Evolutionary conservation across 2,888 invertebrate species (phyloP), one percentile per base, ranked within the genome.

Genomic region (Harpalus rufipes): DNA sequence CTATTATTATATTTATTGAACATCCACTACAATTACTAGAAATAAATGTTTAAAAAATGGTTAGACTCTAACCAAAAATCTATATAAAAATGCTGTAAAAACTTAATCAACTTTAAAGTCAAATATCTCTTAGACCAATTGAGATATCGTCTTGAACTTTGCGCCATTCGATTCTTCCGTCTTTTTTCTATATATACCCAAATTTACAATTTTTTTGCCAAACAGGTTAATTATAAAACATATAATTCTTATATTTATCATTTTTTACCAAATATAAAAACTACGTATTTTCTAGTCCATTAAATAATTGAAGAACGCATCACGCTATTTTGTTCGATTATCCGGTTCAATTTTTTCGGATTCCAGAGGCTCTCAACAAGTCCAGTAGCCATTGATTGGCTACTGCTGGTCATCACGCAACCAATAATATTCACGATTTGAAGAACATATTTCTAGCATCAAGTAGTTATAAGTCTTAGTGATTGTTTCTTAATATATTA

Each of bases 331-430:
- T 21, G 21, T 63, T 63, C 63, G 63, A 63, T 63, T 63, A 63
- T 21, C 21, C 63, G 18, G 63, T 63, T 63, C 63, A 21, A 25
- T 21, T 63, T 63, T 63, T 63, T 25, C n/a, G 18, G 16, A 63
- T 63, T 63, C 63, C 72, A 72, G 72, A 12, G 72, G 72, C 21
- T n/a, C 12, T 72, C 39, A 44, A 72, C 72, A 25, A 21, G 18
- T 21, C 32, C 41, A 32, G 14, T 44, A 44, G 44, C 16, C 39
- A 72, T 44, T 32, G 12, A 14, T 72, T 72, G 39, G 4, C 41
- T 72, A 72, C 72, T 18, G 41, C 72, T 72, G 72, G 12, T 41
- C 10, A 32, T 25, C 72, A 72, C 72, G 72, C 72, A 63, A 18
- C 21, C 21, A 63, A 18, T 25, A 63, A 2, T 63, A 63, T 63